Conservation (phyloP, 2,113 vertebrate species). For the Embiotoca jacksoni region DNA sequence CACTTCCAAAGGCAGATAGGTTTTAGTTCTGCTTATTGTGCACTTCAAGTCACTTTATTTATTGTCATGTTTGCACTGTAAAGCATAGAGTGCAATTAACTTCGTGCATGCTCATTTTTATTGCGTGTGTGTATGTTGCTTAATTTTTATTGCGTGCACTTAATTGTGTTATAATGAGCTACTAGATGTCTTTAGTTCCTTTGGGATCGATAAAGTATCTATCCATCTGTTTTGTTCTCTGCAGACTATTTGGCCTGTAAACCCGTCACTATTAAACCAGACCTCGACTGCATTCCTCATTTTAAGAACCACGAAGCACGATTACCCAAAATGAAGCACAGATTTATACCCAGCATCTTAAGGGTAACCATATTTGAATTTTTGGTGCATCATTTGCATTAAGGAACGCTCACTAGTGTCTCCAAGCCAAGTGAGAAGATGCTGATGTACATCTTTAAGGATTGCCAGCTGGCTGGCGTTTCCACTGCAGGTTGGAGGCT, state of each 20-base stretch:
- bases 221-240: neutral
- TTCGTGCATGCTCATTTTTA: too few relatives aligned
- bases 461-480: constrained; percentile 24
- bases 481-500: neutral
- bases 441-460: constrained; percentile 23
- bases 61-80: too few relatives aligned
- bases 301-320: neutral
- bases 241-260: neutral
- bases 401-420: constrained; percentile 10
- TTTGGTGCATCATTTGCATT: neutral
- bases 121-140: too few relatives aligned
- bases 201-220: too few relatives aligned
- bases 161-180: too few relatives aligned
- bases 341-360: constrained; percentile 19
- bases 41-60: too few relatives aligned
- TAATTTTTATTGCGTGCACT: too few relatives aligned
- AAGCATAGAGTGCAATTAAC: too few relatives aligned
- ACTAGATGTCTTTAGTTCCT: too few relatives aligned
- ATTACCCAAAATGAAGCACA: constrained; percentile 24
- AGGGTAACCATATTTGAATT: constrained; percentile 20
- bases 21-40: too few relatives aligned
- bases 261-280: constrained; percentile 19
- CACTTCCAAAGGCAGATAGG: too few relatives aligned
- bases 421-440: constrained; percentile 8
- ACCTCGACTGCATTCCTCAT: constrained; percentile 37